Evolutionary conservation across 2,113 vertebrate species (phyloP).

Genomic region (Hucho hucho): DNA sequence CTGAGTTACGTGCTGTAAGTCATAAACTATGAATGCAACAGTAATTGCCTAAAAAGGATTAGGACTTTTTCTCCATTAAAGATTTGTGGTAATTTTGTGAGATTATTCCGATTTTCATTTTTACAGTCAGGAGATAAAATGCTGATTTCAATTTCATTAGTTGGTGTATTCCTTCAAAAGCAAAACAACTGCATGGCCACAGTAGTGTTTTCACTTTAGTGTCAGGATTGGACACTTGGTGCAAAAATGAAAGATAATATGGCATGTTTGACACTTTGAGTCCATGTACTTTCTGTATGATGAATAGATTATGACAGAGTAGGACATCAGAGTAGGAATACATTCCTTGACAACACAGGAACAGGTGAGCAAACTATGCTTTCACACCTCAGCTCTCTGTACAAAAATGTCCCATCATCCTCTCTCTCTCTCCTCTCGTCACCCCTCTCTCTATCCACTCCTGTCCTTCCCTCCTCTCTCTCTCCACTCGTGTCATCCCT

Average conservation of each 20-base stretch:
- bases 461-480: not conserved
- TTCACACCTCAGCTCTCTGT: too few relatives aligned
- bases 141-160: constrained; percentile 49
- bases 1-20: constrained; percentile 49
- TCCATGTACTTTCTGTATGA: too few relatives aligned
- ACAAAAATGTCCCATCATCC: too few relatives aligned
- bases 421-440: too few relatives aligned
- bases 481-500: not conserved
- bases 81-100: constrained; percentile 31
- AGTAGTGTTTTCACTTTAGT: too few relatives aligned
- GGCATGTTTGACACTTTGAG: too few relatives aligned
- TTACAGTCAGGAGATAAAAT: constrained; percentile 40
- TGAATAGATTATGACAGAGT: too few relatives aligned
- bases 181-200: not conserved
- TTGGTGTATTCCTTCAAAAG: constrained; percentile 24
- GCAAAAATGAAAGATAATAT: too few relatives aligned
- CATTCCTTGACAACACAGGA: too few relatives aligned
- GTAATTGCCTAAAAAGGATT: constrained; percentile 68
- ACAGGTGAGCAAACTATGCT: too few relatives aligned
- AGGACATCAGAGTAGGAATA: too few relatives aligned
- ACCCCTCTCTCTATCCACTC: not conserved
- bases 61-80: constrained; percentile 39
- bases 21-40: constrained; percentile 68
- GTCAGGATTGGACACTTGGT: too few relatives aligned
- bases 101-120: constrained; percentile 40